phyloP scores from a whole-genome alignment of 2,113 vertebrate genomes.

The Platanista minor region DNA sequence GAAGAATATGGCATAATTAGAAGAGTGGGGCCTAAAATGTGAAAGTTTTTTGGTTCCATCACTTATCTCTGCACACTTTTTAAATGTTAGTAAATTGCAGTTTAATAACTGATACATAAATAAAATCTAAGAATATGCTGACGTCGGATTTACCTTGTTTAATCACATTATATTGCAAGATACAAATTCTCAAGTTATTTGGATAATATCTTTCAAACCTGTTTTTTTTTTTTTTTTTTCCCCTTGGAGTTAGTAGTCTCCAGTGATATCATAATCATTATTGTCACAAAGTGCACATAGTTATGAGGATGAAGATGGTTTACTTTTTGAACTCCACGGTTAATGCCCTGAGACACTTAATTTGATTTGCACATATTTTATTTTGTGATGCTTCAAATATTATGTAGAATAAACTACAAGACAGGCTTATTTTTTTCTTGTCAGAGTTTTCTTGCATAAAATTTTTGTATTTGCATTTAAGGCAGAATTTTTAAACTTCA shows the following conservation, averaged over 20 bases:
- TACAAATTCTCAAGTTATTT: conserved; percentile 31
- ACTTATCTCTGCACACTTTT: conserved; percentile 12
- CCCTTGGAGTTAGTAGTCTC: background rate
- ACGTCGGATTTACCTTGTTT: background rate
- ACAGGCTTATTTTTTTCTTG: background rate
- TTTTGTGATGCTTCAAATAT: conserved; percentile 30
- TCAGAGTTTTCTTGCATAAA: background rate
- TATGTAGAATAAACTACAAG: background rate
- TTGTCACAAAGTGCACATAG: background rate
- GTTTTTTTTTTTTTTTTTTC: conserved; percentile 32
- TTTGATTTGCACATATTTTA: conserved; percentile 56
- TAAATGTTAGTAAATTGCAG: conserved; percentile 7
- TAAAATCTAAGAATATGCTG: background rate
- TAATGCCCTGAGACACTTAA: conserved; percentile 40
- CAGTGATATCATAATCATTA: background rate
- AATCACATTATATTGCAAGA: background rate
- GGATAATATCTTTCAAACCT: conserved; percentile 28
- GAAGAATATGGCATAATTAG: conserved; percentile 38
- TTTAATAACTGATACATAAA: conserved; percentile 4
- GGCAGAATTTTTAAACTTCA: conserved; percentile 5
- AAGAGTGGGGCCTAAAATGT: conserved; percentile 32
- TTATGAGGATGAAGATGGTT: background rate
- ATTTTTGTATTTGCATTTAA: background rate
- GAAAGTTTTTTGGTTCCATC: conserved; percentile 35
- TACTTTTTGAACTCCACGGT: conserved; percentile 6